These are phyloP conservation scores for Spinus pinus DNA, from an alignment of 2,797 vertebrate species.

Conservation along the genomic window DNA sequence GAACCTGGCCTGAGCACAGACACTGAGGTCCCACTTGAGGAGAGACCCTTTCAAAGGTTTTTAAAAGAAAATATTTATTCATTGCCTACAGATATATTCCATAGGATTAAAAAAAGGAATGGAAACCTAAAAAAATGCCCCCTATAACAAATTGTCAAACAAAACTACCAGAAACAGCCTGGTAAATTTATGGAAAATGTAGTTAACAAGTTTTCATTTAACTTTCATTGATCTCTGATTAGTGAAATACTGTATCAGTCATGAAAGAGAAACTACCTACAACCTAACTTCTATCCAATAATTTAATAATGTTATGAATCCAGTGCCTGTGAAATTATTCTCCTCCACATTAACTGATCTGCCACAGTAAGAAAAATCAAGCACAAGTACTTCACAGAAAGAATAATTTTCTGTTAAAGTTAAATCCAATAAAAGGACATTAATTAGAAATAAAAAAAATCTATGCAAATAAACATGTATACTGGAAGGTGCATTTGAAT, in stretches of 20 bases:
- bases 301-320: not conserved
- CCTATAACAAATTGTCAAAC: not conserved
- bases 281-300: not conserved
- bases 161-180: not conserved
- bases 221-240: not conserved
- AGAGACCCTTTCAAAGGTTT: not conserved
- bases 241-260: not conserved
- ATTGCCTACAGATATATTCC: not conserved
- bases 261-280: not conserved
- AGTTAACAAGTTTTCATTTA: not conserved
- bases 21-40: not conserved
- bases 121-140: not conserved
- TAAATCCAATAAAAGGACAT: not conserved
- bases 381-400: not conserved
- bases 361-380: not conserved
- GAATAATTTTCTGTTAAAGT: not conserved
- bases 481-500: not conserved
- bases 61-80: not conserved
- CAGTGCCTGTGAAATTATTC: not conserved
- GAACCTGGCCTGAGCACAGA: not conserved
- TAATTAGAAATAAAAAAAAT: not conserved
- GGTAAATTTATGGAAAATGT: not conserved
- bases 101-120: not conserved
- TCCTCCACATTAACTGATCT: not conserved
- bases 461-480: not conserved